phyloP scores from a whole-genome alignment of 1,140 invertebrate genomes.

The Pseudobourletiella spinata region DNA sequence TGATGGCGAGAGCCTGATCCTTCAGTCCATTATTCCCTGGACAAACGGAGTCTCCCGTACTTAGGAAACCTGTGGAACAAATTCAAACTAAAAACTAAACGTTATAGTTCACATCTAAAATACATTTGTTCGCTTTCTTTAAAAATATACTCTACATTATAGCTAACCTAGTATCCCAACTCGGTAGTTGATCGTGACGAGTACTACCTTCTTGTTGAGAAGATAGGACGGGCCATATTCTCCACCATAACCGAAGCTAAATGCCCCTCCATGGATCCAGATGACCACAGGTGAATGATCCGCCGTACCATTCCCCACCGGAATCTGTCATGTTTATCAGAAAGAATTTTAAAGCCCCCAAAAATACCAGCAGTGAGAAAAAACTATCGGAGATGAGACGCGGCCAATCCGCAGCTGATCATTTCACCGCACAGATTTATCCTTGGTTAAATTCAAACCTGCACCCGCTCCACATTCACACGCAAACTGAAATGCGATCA shows the following conservation, averaged over 20 bases:
- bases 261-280: conserved; percentile 9
- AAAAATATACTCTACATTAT: too few relatives aligned
- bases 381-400: too few relatives aligned
- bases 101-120: too few relatives aligned
- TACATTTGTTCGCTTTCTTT: too few relatives aligned
- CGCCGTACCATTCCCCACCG: neutral
- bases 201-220: conserved; percentile 7
- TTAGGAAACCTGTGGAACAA: conserved; percentile 1
- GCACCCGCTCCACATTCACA: too few relatives aligned
- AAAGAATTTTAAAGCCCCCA: too few relatives aligned
- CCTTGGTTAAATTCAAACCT: too few relatives aligned
- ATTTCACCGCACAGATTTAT: too few relatives aligned
- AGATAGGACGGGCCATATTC: conserved; percentile 15
- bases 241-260: neutral
- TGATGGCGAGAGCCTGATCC: conserved; percentile 14
- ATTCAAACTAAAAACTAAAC: too few relatives aligned
- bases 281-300: neutral
- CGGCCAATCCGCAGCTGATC: too few relatives aligned
- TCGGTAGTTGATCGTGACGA: conserved; percentile 12
- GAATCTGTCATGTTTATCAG: neutral
- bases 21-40: conserved; percentile 14
- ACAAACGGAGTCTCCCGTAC: neutral
- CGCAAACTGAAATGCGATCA: too few relatives aligned
- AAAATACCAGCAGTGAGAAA: too few relatives aligned
- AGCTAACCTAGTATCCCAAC: conserved; percentile 6